Conservation (phyloP, 2,797 vertebrate species). For the Novumbra hubbsi region DNA sequence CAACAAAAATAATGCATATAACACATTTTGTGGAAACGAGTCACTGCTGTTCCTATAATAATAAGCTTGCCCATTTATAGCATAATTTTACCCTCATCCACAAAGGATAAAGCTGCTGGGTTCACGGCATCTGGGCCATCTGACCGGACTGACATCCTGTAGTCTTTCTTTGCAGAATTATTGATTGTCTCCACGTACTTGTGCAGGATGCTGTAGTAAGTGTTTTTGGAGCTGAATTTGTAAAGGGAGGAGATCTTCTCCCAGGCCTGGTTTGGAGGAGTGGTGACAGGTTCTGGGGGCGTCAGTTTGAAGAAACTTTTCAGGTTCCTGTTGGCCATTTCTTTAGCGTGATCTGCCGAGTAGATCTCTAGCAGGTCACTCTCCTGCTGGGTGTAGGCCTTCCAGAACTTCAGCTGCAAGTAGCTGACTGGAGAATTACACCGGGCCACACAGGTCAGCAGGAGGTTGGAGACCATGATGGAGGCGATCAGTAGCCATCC, state of each 20-base stretch:
- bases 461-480: conserved; percentile 52
- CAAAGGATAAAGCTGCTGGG: conserved; percentile 42
- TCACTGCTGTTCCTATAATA: not conserved
- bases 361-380: conserved; percentile 49
- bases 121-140: rapidly evolving
- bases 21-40: not conserved
- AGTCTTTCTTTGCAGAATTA: not conserved
- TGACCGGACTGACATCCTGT: rapidly evolving
- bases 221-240: conserved; percentile 41
- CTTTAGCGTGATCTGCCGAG: conserved; percentile 61
- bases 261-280: conserved; percentile 70
- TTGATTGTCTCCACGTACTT: conserved; percentile 41
- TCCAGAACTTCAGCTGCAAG: conserved; percentile 75
- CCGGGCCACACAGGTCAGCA: conserved; percentile 38
- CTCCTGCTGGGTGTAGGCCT: conserved; percentile 70
- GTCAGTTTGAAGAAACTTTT: conserved; percentile 70
- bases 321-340: conserved; percentile 72
- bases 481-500: conserved; percentile 75
- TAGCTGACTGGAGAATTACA: conserved; percentile 74
- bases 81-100: conserved; percentile 51
- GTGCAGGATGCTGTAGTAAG: conserved; percentile 75
- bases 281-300: conserved; percentile 20
- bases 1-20: not conserved
- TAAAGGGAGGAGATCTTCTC: conserved; percentile 64
- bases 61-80: conserved; percentile 21